phyloP scores from a whole-genome alignment of 2,888 invertebrate genomes.

The Orchesellides sinensis region DNA sequence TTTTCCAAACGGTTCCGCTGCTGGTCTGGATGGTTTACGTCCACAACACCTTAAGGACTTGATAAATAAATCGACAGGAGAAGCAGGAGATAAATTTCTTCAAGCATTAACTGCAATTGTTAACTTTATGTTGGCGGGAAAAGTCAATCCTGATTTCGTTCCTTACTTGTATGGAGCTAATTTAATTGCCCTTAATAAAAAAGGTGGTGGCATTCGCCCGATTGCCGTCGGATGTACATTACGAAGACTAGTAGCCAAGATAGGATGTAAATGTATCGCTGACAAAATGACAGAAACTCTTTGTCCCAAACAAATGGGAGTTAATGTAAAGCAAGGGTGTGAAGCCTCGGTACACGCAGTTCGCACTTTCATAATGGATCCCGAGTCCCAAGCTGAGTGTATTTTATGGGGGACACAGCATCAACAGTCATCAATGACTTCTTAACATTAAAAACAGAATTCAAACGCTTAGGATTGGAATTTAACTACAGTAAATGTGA shows the following conservation, averaged over 20 bases:
- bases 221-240: slow-evolving; percentile 44
- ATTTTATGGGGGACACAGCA: not conserved
- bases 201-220: slow-evolving; percentile 52
- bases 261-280: not conserved
- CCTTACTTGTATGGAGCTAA: slow-evolving; percentile 42
- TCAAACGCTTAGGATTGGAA: not conserved
- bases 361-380: slow-evolving; percentile 1
- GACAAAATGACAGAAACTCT: not conserved
- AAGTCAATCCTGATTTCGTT: not conserved
- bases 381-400: not conserved
- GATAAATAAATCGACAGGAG: not conserved
- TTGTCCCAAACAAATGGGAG: not conserved
- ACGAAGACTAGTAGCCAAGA: not conserved
- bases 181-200: slow-evolving; percentile 48
- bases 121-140: slow-evolving; percentile 28
- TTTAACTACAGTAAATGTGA: not conserved
- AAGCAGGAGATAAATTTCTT: not conserved
- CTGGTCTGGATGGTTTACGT: slow-evolving; percentile 33
- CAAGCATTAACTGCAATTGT: not conserved
- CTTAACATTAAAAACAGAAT: not conserved
- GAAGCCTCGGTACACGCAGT: slow-evolving; percentile 4
- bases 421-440: not conserved
- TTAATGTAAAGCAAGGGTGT: slow-evolving; percentile 11
- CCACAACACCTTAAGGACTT: slow-evolving; percentile 49
- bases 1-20: slow-evolving; percentile 37